Conservation (phyloP, 2,113 vertebrate genomes). For the Pseudorhombus dupliciocellatus region DNA sequence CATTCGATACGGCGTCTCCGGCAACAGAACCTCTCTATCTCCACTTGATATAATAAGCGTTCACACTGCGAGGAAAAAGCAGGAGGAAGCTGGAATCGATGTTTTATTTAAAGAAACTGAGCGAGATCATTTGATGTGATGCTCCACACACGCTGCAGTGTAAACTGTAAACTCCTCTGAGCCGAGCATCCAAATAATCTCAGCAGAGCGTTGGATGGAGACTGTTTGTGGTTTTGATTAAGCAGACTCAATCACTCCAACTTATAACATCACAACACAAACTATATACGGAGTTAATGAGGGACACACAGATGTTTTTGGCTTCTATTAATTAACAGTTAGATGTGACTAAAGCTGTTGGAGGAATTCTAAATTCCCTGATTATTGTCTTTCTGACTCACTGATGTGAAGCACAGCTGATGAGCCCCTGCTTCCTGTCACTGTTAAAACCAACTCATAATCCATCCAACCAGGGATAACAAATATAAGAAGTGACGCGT, state of each 20-base stretch:
- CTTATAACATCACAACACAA: too few relatives aligned
- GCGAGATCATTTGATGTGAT: slow-evolving; percentile 22
- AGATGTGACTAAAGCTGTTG: neutral
- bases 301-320: neutral
- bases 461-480: too few relatives aligned
- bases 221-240: neutral
- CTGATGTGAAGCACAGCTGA: too few relatives aligned
- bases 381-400: too few relatives aligned
- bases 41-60: slow-evolving; percentile 39
- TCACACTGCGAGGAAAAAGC: slow-evolving; percentile 16
- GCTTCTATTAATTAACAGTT: neutral
- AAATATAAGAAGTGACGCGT: too few relatives aligned
- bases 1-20: slow-evolving; percentile 36
- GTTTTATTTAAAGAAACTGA: slow-evolving; percentile 45
- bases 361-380: too few relatives aligned
- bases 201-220: neutral
- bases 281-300: neutral
- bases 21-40: slow-evolving; percentile 22
- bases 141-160: neutral
- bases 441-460: too few relatives aligned
- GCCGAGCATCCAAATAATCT: neutral
- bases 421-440: too few relatives aligned
- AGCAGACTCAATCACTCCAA: neutral
- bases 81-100: slow-evolving; percentile 15
- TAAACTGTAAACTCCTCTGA: neutral